Evolutionary conservation across 2,113 vertebrate species (phyloP), one percentile per base, ranked within the genome.

Genomic region (Cottus gobio): DNA sequence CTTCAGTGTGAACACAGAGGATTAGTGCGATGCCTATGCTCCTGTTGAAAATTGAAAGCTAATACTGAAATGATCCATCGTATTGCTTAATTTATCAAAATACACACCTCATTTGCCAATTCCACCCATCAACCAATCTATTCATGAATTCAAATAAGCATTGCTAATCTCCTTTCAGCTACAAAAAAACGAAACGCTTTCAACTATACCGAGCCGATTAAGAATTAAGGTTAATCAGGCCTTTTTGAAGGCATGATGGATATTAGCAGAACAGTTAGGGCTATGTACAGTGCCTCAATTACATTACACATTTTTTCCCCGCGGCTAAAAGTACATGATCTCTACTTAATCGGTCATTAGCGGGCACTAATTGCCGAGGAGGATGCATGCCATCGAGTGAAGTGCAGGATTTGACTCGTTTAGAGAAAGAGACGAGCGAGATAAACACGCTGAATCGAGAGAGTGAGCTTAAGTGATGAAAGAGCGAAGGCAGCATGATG

Each of bases 221-320:
- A 71, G 50, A 86, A 87, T 90, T 68, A 79, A 65, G 66, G 76
- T 87, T 88, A 89, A 90, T 87, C 84, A 66, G 79, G 42, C 22
- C 63, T 79, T 78, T 87, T 78, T 82, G 30, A 67, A 87, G 73
- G 26, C 64, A 80, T 58, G 80, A 31, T 39, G 26, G 22, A 69
- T 79, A 66, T 88, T 80, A 89, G 67, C 54, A 39, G 18, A 72
- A 60, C 24, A 10, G 26, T 82, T 64, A 61, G 39, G 1, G 13
- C 50, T 34, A 67, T 68, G 58, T 77, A 74, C 77, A 86, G 72
- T 68, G 70, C 62, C 30, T 73, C 78, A 60, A 71, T 83, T 84
- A 77, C 67, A 24, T 56, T 37, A 44, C 11, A 42, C 11, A 72
- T 84, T 75, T 72, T 88, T 20, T 84, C 85, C 81, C 83, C 11